Evolutionary conservation across 2,113 vertebrate genomes (phyloP), one percentile per base, ranked within the genome.

Genomic region (Gymnorhina tibicen): DNA sequence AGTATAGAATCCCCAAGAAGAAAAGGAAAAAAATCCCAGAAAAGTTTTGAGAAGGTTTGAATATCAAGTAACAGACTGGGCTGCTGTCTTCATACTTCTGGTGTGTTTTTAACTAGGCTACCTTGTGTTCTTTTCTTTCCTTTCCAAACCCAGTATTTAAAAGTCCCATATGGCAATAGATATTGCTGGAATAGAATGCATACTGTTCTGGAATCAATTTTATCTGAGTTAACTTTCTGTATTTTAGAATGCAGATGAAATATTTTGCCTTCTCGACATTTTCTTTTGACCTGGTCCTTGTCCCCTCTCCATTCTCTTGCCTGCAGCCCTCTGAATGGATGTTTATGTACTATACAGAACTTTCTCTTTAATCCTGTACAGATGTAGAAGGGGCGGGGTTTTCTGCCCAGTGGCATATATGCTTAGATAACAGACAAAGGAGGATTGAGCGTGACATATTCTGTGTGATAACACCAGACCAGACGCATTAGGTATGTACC

Each of bases 31-130:
- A 93, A 95, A 91, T 66, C 21, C 30, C 44, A 68, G 39, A 83
- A 74, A 97, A 97, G 82, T 97, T 96, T 95, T 96, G 74, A 74
- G 80, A 88, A 84, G 62, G 73, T 91, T 86, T 97, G 95, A 95
- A 96, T 97, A 97, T 96, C 94, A 91, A 95, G 90, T 94, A 97
- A 96, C 96, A 96, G 97, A 95, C 94, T 92, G 85, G 95, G 87
- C 94, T 95, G 92, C 94, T 89, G 92, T 97, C 96, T 97, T 91
- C 89, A 94, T 96, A 86, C 87, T 97, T 96, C 93, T 97, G 93
- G 46, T 90, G 68, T 60, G n/a, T 97, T 96, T 96, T 90, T 97
- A 95, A 90, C 90, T 96, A 94, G 90, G 81, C 93, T 96, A 96
- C 96, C 94, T 97, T 97, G 95, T 95, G 91, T 95, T 96, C 92